Conservation (phyloP, 2,113 vertebrate genomes). For the Phylloscopus trochiloides region DNA sequence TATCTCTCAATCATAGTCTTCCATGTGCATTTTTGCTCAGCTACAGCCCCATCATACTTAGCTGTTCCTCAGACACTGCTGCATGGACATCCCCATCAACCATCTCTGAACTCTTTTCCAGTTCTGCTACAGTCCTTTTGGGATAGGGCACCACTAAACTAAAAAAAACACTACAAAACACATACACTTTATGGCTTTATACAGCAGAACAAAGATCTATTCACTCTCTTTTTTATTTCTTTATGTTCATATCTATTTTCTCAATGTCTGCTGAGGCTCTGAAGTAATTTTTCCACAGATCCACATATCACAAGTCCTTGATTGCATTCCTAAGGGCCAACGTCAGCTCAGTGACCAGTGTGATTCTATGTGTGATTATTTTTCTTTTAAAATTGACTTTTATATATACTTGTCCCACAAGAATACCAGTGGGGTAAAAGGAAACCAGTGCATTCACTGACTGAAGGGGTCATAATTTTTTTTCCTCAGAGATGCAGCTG, state of each 20-base stretch:
- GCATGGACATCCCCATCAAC: neutral
- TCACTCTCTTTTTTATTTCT: neutral
- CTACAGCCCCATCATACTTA: neutral
- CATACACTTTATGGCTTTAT: neutral
- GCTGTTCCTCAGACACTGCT: neutral
- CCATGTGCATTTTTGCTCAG: neutral
- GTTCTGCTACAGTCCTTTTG: neutral
- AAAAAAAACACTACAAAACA: neutral
- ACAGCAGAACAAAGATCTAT: neutral
- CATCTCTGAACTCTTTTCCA: neutral
- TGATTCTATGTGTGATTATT: neutral
- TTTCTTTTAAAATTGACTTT: neutral
- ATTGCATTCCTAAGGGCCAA: neutral
- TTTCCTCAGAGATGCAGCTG: neutral
- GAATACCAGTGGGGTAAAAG: neutral
- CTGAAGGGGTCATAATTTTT: neutral
- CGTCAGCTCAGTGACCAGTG: neutral
- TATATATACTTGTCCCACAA: neutral
- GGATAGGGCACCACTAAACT: neutral
- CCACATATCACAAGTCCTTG: neutral
- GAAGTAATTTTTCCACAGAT: neutral
- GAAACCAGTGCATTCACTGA: neutral
- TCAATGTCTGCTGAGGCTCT: neutral
- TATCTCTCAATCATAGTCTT: neutral
- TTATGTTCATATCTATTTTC: neutral